Base-by-base conservation (phyloP, 2,888 invertebrate species). In the Meghimatium bilineatum region DNA sequence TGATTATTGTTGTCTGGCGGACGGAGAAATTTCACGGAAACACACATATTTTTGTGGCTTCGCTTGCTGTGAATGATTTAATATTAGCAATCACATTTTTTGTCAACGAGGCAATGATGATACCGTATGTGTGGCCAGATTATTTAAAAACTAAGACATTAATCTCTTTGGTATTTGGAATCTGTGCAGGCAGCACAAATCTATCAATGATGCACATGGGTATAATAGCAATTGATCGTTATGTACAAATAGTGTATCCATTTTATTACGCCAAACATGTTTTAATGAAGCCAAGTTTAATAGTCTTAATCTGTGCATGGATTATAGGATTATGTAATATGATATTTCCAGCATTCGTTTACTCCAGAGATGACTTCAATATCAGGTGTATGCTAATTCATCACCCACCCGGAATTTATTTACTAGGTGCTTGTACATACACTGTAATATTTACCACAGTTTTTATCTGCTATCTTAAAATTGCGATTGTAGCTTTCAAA, bases 141-240 rank as follows among this genome's bases (percentile, higher is more conserved):
- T 14, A 12, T 0, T 29, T 52, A 12, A 29, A 52, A n/a, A 14
- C 32, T 3, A 32, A 52, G 1, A 23, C 10, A 26, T 38, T 8
- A 8, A 36, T 14, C 23, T n/a, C n/a, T n/a, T 14, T 74, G 8
- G 1, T 29, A 26, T 26, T 29, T 49, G 67, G 66, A 12, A 32
- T 66, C 2, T 12, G 5, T 26, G 49, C 38, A 23, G 80, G 69
- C 14, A 80, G 44, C 29, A 49, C 36, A 1, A 26, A 5, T 44
- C 23, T 80, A 17, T 80, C 80, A 10, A 23, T 44, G n/a, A 23
- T 26, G 14, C 69, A 69, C 34, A 80, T 80, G 80, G 36, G 6
- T 1, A 20, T 80, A 0, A 80, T 80, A 20, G 69, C 80, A 1
- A 29, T 79, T 12, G 79, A 79, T 67, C 79, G 79, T 5, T 79